A percentile compares a stretch with the other conserved stretches of the same genome.
These are phyloP conservation scores for Luidia sarsii DNA, from an alignment of 53 echinoderm and acorn worm genomes.

Conservation along the genomic window DNA sequence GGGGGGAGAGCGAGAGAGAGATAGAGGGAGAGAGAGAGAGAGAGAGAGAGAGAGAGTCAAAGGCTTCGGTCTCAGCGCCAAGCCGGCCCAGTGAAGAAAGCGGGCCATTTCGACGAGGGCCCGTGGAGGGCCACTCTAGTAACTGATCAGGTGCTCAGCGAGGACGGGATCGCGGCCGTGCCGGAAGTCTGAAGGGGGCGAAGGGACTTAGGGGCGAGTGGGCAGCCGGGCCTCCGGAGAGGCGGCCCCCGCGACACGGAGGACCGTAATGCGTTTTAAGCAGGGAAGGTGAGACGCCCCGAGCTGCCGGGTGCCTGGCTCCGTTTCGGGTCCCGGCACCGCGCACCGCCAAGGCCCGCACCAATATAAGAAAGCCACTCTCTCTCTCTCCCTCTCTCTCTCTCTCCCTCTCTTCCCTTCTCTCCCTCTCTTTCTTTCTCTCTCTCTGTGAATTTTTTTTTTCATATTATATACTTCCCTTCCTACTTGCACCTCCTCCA, in stretches of 20 bases:
- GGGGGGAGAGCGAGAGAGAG: neutral
- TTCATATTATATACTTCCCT: no score
- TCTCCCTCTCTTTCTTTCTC: no score
- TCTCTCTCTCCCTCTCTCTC: neutral
- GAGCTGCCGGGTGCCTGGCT: conserved; percentile 61
- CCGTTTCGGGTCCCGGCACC: no score
- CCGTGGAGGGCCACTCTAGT: conserved; percentile 46
- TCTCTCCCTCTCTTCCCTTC: no score
- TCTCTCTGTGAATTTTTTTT: no score
- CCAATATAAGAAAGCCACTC: conserved; percentile 55
- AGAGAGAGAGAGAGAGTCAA: neutral
- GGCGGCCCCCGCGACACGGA: conserved; percentile 32
- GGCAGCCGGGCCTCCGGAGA: neutral
- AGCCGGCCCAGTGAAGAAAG: conserved; percentile 53
- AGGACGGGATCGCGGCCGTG: conserved; percentile 57
- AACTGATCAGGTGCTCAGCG: conserved; percentile 62
- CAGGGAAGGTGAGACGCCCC: conserved; percentile 59
- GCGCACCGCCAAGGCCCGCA: no score
- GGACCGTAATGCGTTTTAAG: conserved; percentile 70
- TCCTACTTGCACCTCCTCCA: neutral
- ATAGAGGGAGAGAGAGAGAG: neutral
- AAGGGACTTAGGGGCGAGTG: conserved; percentile 63
- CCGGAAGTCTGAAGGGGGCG: conserved; percentile 56
- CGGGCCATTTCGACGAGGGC: conserved; percentile 61
- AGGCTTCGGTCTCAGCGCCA: no score